Evolutionary conservation across 2,797 vertebrate genomes (phyloP), one percentile per base, ranked within the genome.

Genomic region (Sciaenops ocellatus): DNA sequence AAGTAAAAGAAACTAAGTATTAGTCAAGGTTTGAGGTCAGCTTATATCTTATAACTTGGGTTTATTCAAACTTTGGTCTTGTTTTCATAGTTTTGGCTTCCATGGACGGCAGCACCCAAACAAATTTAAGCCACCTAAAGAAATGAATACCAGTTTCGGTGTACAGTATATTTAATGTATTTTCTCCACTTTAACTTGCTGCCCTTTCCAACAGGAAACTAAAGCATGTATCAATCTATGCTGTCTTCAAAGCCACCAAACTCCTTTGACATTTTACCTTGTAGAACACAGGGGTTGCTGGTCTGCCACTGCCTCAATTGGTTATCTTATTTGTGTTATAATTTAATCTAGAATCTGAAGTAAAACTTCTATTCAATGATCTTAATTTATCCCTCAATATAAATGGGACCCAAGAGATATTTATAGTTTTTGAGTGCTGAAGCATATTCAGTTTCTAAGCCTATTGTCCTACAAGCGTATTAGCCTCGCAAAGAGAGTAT

Each of bases 1-100:
- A 61, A 54, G 65, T 20, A 42, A 41, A 54, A 60, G 42, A 52
- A 60, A 22, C 8, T 55, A 69, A 69, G 67, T 51, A 1, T 44
- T 44, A 41, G 63, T 83, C 75, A 85, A 82, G 76, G 11, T 66
- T 83, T 55, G 28, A 69, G 50, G 60, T 68, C n/a, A 51, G n/a
- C 2, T 50, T 47, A 64, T 41, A 30, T 22, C 4, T 68, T 3
- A 34, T 6, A n/a, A 16, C 13, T 66, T 0, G 0, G 0, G 38
- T 69, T 26, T 55, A 34, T 42, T 59, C 22, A 24, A 30, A 10
- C 5, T n/a, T 64, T 18, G 11, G 20, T 61, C 9, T 48, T 41
- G 15, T 30, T 69, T 48, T 67, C 6, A 51, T 1, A 16, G n/a
- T 69, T 48, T 56, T n/a, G 1, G 51, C 51, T 10, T 4, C 44